Conservation (phyloP, 1,140 invertebrate species). For the Yoshiicerus persimilis region DNA sequence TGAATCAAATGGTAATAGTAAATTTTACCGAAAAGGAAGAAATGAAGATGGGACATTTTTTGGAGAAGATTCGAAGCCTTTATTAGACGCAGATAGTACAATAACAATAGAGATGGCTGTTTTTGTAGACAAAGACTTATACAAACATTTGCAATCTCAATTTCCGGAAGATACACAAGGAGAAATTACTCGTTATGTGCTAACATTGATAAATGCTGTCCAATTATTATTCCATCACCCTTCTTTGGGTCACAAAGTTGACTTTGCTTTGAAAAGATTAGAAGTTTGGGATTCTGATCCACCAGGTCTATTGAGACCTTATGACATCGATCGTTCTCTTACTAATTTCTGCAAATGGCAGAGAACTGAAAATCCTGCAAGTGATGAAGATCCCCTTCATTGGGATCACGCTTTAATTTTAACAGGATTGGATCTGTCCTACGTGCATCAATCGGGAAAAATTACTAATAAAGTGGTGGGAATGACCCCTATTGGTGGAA, state of each 20-base stretch:
- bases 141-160: conserved; percentile 73
- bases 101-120: conserved; percentile 79
- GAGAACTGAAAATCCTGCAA: conserved; percentile 60
- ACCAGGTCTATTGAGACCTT: conserved; percentile 55
- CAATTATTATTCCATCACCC: conserved; percentile 65
- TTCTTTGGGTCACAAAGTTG: conserved; percentile 61
- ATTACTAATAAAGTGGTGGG: conserved; percentile 75
- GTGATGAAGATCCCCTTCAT: conserved; percentile 60
- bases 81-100: conserved; percentile 45
- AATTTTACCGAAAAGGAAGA: conserved; percentile 33
- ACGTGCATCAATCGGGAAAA: conserved; percentile 73
- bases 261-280: conserved; percentile 63
- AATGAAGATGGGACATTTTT: conserved; percentile 41
- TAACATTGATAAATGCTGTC: conserved; percentile 71
- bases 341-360: conserved; percentile 68
- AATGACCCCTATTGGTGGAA: conserved; percentile 64
- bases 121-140: conserved; percentile 78
- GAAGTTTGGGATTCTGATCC: conserved; percentile 63
- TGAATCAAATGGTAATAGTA: not conserved
- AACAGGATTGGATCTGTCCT: conserved; percentile 74
- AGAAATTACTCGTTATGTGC: conserved; percentile 73
- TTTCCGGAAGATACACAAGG: conserved; percentile 75
- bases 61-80: conserved; percentile 42
- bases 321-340: conserved; percentile 65
- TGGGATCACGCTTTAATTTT: conserved; percentile 68